These are phyloP conservation scores for Accipiter virgatus DNA, from an alignment of 2,113 vertebrate species.

Conservation along the genomic window DNA sequence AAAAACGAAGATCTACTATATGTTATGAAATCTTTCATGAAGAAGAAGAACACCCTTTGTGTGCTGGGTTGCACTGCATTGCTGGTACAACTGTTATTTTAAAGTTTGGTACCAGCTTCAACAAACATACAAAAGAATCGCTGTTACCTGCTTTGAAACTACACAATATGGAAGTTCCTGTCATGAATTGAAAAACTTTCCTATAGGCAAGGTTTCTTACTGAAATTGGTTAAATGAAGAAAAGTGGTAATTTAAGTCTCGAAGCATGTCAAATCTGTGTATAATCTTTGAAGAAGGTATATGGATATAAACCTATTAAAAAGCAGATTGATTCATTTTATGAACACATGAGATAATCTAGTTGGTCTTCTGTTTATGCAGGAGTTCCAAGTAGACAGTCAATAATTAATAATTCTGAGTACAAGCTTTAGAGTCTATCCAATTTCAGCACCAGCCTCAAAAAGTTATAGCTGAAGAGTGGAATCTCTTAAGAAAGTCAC, in stretches of 20 bases:
- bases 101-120: constrained; percentile 11
- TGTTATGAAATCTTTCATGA: constrained; percentile 16
- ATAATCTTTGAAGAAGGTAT: background rate
- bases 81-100: background rate
- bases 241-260: background rate
- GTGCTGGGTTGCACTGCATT: background rate
- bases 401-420: background rate
- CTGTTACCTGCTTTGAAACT: background rate
- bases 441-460: background rate
- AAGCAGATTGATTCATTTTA: background rate
- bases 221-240: background rate
- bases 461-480: accelerated
- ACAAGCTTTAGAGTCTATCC: accelerated
- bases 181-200: background rate
- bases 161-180: background rate
- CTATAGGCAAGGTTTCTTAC: background rate
- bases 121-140: background rate
- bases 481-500: background rate
- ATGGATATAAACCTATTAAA: background rate
- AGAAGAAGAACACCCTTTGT: constrained; percentile 26
- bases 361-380: background rate
- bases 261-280: background rate
- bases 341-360: background rate
- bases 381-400: background rate
- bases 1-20: constrained; percentile 22